phyloP scores from a whole-genome alignment of 30 jellyfish, hydroid and myxozoan species.

The Chironex yamaguchii region DNA sequence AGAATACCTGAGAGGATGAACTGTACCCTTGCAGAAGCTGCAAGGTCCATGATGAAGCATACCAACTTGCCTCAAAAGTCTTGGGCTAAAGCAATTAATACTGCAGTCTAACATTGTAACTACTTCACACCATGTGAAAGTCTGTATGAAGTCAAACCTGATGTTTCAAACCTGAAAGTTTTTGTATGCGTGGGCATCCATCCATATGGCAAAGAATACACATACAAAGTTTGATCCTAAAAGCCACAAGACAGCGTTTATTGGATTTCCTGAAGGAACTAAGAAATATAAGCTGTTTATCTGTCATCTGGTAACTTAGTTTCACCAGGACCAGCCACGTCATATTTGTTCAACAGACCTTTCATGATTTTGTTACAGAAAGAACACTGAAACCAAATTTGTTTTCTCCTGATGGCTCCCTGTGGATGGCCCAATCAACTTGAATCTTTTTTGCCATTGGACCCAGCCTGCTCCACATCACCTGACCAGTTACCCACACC shows the following conservation, averaged over 20 bases:
- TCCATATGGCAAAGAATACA: conserved; percentile 16
- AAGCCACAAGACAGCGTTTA: conserved; percentile 24
- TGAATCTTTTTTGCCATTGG: too few relatives aligned
- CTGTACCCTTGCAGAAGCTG: conserved; percentile 56
- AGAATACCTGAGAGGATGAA: conserved; percentile 54
- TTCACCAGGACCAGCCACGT: too few relatives aligned
- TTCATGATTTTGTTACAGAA: too few relatives aligned
- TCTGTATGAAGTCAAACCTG: conserved; percentile 32
- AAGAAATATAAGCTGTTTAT: conserved; percentile 53
- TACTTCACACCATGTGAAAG: conserved; percentile 37
- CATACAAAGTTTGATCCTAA: conserved; percentile 62
- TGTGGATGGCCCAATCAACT: too few relatives aligned
- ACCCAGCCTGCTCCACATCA: too few relatives aligned
- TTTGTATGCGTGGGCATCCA: conserved; percentile 17
- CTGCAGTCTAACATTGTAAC: conserved; percentile 32
- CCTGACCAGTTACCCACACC: too few relatives aligned
- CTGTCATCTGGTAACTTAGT: too few relatives aligned
- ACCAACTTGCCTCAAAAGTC: conserved; percentile 27
- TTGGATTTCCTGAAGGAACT: conserved; percentile 68
- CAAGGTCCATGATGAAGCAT: conserved; percentile 38
- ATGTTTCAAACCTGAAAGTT: conserved; percentile 43
- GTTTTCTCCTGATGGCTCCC: too few relatives aligned
- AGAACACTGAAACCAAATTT: too few relatives aligned
- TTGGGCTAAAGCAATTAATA: conserved; percentile 64
- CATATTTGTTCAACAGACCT: too few relatives aligned